Base-by-base conservation (phyloP, 2,888 invertebrate genomes). In the Tetranychus piercei region DNA sequence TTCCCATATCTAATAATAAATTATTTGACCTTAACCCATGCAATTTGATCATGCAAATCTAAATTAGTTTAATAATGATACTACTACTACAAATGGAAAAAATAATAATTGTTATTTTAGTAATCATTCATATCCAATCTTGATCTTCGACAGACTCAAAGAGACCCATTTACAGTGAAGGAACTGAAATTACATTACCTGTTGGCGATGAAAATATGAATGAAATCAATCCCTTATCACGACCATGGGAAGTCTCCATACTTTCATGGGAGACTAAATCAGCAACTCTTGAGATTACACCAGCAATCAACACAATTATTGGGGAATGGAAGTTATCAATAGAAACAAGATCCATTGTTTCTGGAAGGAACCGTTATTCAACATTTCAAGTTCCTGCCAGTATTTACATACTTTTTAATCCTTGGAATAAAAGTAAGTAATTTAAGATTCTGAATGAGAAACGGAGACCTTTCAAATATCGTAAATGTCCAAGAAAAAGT, bases 361-460 rank as follows among this genome's bases (percentile, higher is more conserved):
- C 75, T 20, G 75, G 73, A 18, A 76, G 75, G 72, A 75, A 75
- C 65, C 74, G 76, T 0, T 45, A 71, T 15, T 73, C 34, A 9
- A 43, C 73, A 1, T 73, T 75, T 44, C 22, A 44, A 20, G 73
- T 76, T 9, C 76, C 75, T n/a, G 65, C 74, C n/a, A 74, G 77
- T 0, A 44, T 79, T 43, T 77, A 74, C 67, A 73, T 79, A 9
- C 67, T 79, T 6, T 79, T 78, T 44, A 79, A 79, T 74, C 78
- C 79, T 9, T 79, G 79, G 79, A 77, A 76, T 74, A 77, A 78
- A 76, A 76, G 79, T 79, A 77, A 77, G 75, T 65, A 69, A 72
- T 74, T 11, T 6, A 18, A n/a, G 44, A 11, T 20, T 45, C 66
- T 72, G 18, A 20, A n/a, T 18, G 11, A n/a, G 1, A 11, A 65